Percentiles rank a stretch among this genome's conserved stretches.
These are phyloP conservation scores for Drosophila diplacantha DNA, from an alignment of 2,888 invertebrate genomes.

Conservation along the genomic window DNA sequence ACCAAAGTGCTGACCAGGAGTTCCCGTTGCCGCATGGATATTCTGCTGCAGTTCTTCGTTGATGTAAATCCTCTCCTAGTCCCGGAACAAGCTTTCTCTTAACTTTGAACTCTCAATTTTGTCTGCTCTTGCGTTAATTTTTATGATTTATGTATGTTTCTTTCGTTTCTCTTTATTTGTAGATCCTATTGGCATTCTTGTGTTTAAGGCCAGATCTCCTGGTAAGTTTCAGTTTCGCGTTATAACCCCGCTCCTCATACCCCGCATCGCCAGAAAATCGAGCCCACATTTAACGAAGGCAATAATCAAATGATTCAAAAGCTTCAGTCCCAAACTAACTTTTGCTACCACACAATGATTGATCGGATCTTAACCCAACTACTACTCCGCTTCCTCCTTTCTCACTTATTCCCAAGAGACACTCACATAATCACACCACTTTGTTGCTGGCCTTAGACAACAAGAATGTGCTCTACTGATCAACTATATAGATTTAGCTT, in stretches of 20 bases:
- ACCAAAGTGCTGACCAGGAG: conserved; percentile 41
- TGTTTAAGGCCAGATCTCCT: conserved; percentile 87
- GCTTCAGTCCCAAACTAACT: conserved; percentile 16
- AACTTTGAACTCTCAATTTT: conserved; percentile 1
- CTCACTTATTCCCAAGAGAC: conserved; percentile 39
- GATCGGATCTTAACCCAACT: conserved; percentile 23
- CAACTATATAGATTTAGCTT: conserved; percentile 21
- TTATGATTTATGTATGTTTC: conserved; percentile 78
- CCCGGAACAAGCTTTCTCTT: neutral
- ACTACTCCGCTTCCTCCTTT: conserved; percentile 39
- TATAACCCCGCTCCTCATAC: conserved; percentile 61
- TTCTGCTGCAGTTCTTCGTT: conserved; percentile 45
- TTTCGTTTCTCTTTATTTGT: conserved; percentile 81
- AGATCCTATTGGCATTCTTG: conserved; percentile 87
- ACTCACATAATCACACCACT: conserved; percentile 54
- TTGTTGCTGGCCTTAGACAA: conserved; percentile 76
- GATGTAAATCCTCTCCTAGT: conserved; percentile 42
- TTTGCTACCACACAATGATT: conserved; percentile 1
- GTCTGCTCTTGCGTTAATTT: conserved; percentile 43
- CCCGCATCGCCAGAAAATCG: conserved; percentile 1
- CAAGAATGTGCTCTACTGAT: conserved; percentile 68
- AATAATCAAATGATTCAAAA: conserved; percentile 1
- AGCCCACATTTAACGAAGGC: conserved; percentile 9
- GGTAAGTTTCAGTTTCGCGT: conserved; percentile 80
- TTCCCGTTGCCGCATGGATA: conserved; percentile 43